Evolutionary conservation across 2,888 invertebrate species (phyloP).

Genomic region (Liodrosophila aerea): DNA sequence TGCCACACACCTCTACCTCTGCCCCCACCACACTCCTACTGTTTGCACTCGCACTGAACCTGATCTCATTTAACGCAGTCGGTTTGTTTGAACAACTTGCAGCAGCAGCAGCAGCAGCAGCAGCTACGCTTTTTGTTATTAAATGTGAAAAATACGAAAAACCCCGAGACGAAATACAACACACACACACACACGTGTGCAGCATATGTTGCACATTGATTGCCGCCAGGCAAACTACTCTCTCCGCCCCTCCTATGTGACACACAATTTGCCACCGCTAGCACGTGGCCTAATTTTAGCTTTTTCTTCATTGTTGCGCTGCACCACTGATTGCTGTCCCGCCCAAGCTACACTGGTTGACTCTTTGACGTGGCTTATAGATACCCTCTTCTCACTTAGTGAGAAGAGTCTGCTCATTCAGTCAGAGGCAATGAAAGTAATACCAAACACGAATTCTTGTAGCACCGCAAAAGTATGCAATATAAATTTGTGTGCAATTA

Average conservation of each 20-base stretch:
- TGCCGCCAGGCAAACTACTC: conserved; percentile 21
- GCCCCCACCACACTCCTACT: background rate
- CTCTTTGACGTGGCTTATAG: conserved; percentile 20
- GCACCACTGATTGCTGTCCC: conserved; percentile 24
- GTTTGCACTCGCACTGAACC: conserved; percentile 33
- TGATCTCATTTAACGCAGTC: conserved; percentile 68
- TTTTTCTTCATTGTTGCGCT: conserved; percentile 25
- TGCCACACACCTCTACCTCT: conserved; percentile 2
- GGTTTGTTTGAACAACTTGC: conserved; percentile 57
- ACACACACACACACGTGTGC: conserved; percentile 31
- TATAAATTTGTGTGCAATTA: too few relatives aligned
- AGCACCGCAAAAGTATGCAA: too few relatives aligned
- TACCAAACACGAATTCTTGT: too few relatives aligned
- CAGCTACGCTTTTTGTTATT: conserved; percentile 50
- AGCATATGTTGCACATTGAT: conserved; percentile 44
- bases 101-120: conserved; percentile 15
- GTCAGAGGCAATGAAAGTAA: too few relatives aligned
- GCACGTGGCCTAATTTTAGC: conserved; percentile 58
- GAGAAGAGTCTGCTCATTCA: too few relatives aligned
- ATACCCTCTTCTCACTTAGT: conserved; percentile 4
- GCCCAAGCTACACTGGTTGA: conserved; percentile 16
- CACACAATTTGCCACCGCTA: conserved; percentile 48
- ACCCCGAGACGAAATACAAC: conserved; percentile 24
- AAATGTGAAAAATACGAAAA: conserved; percentile 39
- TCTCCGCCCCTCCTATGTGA: conserved; percentile 11